Percentiles rank a stretch among this genome's conserved stretches.
These are phyloP conservation scores for Meta bourneti DNA, from an alignment of 2,888 invertebrate genomes.

Conservation along the genomic window DNA sequence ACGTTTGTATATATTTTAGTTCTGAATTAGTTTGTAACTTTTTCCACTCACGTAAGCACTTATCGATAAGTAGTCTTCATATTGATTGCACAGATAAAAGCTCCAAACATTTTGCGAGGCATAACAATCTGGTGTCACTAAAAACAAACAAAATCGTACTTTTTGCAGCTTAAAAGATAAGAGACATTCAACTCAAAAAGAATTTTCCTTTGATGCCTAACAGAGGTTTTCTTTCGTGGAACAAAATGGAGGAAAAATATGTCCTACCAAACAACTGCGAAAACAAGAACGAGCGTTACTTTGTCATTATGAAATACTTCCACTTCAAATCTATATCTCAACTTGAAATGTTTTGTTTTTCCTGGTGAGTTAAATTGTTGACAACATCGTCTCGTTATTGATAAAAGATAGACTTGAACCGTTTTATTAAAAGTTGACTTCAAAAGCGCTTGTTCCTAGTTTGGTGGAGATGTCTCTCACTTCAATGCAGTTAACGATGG, in stretches of 20 bases:
- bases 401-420: constrained; percentile 27
- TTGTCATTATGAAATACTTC: constrained; percentile 25
- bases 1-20: no score
- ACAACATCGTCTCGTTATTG: constrained; percentile 21
- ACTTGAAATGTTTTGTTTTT: constrained; percentile 27
- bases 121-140: not conserved
- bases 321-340: not conserved
- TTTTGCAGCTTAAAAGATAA: not conserved
- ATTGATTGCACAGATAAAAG: no score
- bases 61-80: no score
- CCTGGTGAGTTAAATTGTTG: constrained; percentile 25
- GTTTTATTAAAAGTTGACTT: constrained; percentile 25
- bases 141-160: constrained; percentile 1
- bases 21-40: no score
- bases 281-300: not conserved
- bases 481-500: constrained; percentile 2
- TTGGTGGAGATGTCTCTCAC: not conserved
- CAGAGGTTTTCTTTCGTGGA: not conserved
- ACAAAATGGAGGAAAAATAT: constrained; percentile 28
- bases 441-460: constrained; percentile 9
- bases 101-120: no score
- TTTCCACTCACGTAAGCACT: no score
- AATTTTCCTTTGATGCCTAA: constrained; percentile 12
- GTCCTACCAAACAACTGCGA: not conserved
- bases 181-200: not conserved